Evolutionary conservation across 2,888 invertebrate genomes (phyloP).

Genomic region (Ichneumon xanthorius): DNA sequence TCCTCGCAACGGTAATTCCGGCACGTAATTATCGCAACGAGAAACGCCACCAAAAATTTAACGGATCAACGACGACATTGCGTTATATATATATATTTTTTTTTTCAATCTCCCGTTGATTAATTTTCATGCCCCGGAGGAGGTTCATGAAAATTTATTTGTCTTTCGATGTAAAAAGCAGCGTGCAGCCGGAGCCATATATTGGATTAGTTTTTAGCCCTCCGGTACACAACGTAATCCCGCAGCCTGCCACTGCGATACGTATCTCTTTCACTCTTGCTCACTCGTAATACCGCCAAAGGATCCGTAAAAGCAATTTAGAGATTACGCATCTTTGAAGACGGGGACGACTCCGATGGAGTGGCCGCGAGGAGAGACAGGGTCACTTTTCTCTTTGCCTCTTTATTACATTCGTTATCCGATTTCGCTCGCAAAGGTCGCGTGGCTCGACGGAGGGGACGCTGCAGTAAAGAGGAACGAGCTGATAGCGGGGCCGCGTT

Average conservation of each 20-base stretch:
- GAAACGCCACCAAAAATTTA: neutral
- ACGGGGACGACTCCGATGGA: slow-evolving; percentile 30
- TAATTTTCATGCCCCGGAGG: slow-evolving; percentile 9
- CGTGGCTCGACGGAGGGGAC: slow-evolving; percentile 26
- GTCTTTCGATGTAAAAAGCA: neutral
- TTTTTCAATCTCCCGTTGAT: slow-evolving; percentile 10
- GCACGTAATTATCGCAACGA: no score
- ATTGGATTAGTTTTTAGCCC: slow-evolving; percentile 58
- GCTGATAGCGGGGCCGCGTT: slow-evolving; percentile 43
- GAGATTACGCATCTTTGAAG: slow-evolving; percentile 68
- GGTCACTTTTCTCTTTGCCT: slow-evolving; percentile 63
- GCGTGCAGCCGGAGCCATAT: slow-evolving; percentile 6
- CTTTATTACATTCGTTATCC: slow-evolving; percentile 68
- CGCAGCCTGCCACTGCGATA: slow-evolving; percentile 22
- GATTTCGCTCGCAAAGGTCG: slow-evolving; percentile 66
- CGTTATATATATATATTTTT: neutral
- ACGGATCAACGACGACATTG: neutral
- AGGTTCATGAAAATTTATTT: slow-evolving; percentile 29
- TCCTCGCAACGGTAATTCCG: neutral
- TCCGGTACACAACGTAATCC: slow-evolving; percentile 53
- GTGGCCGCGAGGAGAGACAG: slow-evolving; percentile 40
- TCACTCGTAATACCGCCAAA: slow-evolving; percentile 48
- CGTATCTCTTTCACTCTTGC: slow-evolving; percentile 31
- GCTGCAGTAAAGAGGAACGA: slow-evolving; percentile 47
- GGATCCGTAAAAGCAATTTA: slow-evolving; percentile 66